Conservation (phyloP, 2,113 vertebrate species). For the Mungos mungo region DNA sequence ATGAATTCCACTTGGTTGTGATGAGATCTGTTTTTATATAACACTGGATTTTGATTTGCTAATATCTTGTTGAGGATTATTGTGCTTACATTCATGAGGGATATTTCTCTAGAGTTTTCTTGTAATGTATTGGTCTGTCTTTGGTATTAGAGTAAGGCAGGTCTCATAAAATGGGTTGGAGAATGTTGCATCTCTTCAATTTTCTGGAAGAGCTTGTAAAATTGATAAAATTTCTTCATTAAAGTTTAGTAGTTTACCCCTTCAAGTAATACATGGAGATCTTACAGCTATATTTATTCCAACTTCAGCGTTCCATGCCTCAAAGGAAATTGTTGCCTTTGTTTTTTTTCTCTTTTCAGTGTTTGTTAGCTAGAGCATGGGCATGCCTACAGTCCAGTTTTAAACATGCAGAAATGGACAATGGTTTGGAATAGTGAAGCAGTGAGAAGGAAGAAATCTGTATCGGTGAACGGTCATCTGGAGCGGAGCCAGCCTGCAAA, state of each 20-base stretch:
- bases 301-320: not conserved
- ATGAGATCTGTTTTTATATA: not conserved
- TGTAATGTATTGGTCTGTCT: not conserved
- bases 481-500: not conserved
- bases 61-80: not conserved
- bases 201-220: not conserved
- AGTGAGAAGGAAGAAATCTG: not conserved
- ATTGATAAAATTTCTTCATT: not conserved
- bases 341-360: not conserved
- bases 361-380: not conserved
- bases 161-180: not conserved
- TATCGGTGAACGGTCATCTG: not conserved
- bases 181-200: not conserved
- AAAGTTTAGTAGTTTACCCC: not conserved
- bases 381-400: not conserved
- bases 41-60: not conserved
- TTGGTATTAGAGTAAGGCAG: not conserved
- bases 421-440: not conserved
- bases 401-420: not conserved
- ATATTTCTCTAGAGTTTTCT: not conserved
- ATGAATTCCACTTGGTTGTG: not conserved
- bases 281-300: not conserved
- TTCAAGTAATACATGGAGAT: not conserved
- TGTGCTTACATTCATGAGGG: not conserved
- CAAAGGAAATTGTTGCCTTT: not conserved